phyloP scores from a whole-genome alignment of 2,113 vertebrate species.

The Atrichornis clamosus region DNA sequence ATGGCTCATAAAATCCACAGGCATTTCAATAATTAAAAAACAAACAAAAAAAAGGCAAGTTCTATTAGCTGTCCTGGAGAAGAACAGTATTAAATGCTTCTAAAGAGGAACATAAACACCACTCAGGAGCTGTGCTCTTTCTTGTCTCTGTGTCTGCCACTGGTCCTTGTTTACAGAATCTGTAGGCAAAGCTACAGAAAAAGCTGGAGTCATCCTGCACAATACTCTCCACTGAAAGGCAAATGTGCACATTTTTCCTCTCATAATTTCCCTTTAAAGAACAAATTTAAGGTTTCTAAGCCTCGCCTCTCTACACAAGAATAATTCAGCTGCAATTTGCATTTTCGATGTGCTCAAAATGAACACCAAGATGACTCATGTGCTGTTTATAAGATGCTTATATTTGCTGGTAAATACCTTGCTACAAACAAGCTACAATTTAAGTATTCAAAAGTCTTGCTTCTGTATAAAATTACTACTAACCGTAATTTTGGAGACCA shows the following conservation, averaged over 20 bases:
- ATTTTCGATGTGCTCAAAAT: slow-evolving; percentile 9
- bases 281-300: slow-evolving; percentile 11
- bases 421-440: slow-evolving; percentile 59
- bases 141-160: background rate
- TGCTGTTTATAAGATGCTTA: slow-evolving; percentile 44
- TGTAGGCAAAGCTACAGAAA: slow-evolving; percentile 12
- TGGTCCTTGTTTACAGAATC: slow-evolving; percentile 23
- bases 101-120: slow-evolving; percentile 24
- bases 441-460: slow-evolving; percentile 55
- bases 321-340: slow-evolving; percentile 26
- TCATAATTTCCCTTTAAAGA: slow-evolving; percentile 40
- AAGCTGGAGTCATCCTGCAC: slow-evolving; percentile 29
- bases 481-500: slow-evolving; percentile 34
- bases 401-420: slow-evolving; percentile 53
- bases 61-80: slow-evolving; percentile 37
- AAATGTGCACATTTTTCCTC: slow-evolving; percentile 5
- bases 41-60: background rate
- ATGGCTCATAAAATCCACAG: slow-evolving; percentile 37
- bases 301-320: slow-evolving; percentile 15
- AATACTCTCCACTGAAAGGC: slow-evolving; percentile 35
- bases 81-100: slow-evolving; percentile 9
- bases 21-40: slow-evolving; percentile 17
- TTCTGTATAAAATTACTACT: slow-evolving; percentile 55
- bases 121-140: background rate
- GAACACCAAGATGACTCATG: slow-evolving; percentile 47